These are phyloP conservation scores for Chymomyza costata DNA, from an alignment of 1,140 invertebrate species.

Conservation along the genomic window DNA sequence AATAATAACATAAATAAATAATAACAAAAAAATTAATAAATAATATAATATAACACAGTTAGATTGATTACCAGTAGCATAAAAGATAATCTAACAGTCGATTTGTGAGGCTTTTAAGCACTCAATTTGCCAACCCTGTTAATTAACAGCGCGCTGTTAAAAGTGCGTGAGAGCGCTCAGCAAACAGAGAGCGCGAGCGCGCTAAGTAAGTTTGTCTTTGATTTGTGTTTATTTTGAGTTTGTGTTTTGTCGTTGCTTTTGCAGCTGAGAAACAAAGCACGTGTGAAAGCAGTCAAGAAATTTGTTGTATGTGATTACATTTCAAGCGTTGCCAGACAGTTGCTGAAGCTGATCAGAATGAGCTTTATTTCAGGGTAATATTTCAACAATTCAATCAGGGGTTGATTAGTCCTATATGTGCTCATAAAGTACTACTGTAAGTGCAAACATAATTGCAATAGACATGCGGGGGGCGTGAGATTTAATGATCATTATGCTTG, in stretches of 20 bases:
- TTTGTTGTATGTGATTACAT: constrained; percentile 20
- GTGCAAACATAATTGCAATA: constrained; percentile 32
- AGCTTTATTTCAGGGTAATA: constrained; percentile 30
- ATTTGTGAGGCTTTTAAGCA: no score
- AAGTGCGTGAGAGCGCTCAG: constrained; percentile 2
- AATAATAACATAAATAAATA: no score
- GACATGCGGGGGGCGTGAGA: constrained; percentile 52
- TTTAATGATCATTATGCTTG: constrained; percentile 1
- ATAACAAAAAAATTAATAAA: no score
- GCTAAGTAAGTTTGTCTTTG: constrained; percentile 15
- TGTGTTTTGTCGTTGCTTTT: constrained; percentile 11
- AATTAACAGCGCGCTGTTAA: constrained; percentile 54
- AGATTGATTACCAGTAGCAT: no score
- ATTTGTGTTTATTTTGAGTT: constrained; percentile 31
- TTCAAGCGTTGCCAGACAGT: constrained; percentile 40
- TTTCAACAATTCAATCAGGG: constrained; percentile 23
- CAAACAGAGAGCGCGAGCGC: background rate
- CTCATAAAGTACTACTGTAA: constrained; percentile 31
- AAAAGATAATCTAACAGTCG: no score
- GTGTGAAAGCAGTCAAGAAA: constrained; percentile 10
- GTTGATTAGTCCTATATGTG: constrained; percentile 34
- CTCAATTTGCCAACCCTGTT: constrained; percentile 17
- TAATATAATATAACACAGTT: no score
- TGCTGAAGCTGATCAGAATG: background rate
- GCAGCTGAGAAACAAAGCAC: constrained; percentile 26